Base-by-base conservation (phyloP, 2,113 vertebrate genomes). In the Trematomus loennbergii region DNA sequence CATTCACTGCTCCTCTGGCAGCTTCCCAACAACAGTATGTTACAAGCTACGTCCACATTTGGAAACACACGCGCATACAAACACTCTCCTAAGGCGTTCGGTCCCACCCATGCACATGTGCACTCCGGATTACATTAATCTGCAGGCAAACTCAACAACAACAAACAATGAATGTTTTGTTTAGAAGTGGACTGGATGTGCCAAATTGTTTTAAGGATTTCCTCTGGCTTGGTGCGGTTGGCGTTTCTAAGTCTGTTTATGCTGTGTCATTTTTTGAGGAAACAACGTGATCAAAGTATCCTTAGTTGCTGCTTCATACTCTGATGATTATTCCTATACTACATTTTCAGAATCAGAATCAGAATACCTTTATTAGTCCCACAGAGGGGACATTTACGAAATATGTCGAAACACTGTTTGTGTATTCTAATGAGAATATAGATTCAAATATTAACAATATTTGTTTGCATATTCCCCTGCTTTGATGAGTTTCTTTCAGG, bases 111-210 rank as follows among this genome's bases (percentile, higher is more conserved):
- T 76, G 65, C 80, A 87, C 89, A 89, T 79, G 82, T 88, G 85
- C 86, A 66, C 89, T 45, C 73, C 62, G 87, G 91, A 93, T 93
- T 92, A 90, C 78, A 81, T 83, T 93, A 90, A 93, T 93, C 93
- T 87, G 85, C 83, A 83, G 86, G 81, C 88, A 89, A 91, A 87
- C 80, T 84, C 79, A 92, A 92, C 88, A 93, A 94, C 94, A 94
- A 94, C 93, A 95, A 94, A 94, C 92, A 95, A 95, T 88, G 92
- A 91, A 78, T 65, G 84, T 84, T 86, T 91, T 95, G 93, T 94
- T 94, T 91, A 74, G 77, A 71, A 76, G 84, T 81, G 81, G 79
- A 91, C 83, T 80, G 85, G 84, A 92, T 81, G 88, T 92, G 89
- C 88, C 90, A 93, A 90, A 94, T 91, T 93, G 91, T 92, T 93